A percentile compares a stretch with the other conserved stretches of the same genome.
These are phyloP conservation scores for Crotalus helleri DNA, from an alignment of 2,113 vertebrate genomes.

Conservation along the genomic window DNA sequence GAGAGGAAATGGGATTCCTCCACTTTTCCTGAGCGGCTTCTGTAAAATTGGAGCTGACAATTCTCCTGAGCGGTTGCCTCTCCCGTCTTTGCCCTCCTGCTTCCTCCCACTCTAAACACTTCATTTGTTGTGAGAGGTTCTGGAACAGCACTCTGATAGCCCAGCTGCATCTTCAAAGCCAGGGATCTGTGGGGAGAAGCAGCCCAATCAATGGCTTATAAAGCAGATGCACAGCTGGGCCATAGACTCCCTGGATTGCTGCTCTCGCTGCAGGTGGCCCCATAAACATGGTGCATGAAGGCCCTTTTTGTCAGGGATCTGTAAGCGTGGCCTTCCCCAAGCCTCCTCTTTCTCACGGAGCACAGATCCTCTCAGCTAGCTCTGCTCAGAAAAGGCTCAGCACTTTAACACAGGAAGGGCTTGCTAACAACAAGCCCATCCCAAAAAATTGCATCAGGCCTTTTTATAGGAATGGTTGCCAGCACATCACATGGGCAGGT, in stretches of 20 bases:
- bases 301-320: neutral
- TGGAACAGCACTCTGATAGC: slow-evolving; percentile 50
- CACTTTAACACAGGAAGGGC: neutral
- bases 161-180: slow-evolving; percentile 53
- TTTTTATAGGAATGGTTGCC: neutral
- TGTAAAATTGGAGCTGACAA: neutral
- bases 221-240: slow-evolving; percentile 1
- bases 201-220: slow-evolving; percentile 2
- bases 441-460: neutral
- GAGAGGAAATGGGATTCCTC: neutral
- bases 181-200: neutral
- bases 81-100: slow-evolving; percentile 18
- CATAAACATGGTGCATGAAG: neutral
- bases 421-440: neutral
- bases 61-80: neutral
- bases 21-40: neutral
- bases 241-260: slow-evolving; percentile 3
- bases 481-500: neutral
- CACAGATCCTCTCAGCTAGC: neutral
- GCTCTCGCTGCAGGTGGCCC: slow-evolving; percentile 15
- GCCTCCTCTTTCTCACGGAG: neutral
- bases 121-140: slow-evolving; percentile 47
- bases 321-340: neutral
- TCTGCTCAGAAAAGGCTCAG: neutral
- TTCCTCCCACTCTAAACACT: slow-evolving; percentile 43